These are phyloP conservation scores for Myotis myotis DNA, from an alignment of 2,797 vertebrate genomes.

Conservation along the genomic window DNA sequence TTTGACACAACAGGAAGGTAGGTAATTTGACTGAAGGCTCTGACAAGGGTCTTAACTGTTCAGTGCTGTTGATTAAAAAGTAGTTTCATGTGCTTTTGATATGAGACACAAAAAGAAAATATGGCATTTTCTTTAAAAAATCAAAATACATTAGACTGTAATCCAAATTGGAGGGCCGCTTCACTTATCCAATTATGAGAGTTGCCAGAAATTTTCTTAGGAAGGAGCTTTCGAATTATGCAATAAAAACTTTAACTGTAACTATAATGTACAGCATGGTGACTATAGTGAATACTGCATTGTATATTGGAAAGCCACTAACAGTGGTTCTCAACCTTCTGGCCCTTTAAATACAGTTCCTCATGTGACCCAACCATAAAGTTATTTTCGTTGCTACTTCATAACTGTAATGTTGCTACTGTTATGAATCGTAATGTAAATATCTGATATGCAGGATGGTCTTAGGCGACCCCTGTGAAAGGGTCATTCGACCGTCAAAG, in stretches of 20 bases:
- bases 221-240: conserved; percentile 24
- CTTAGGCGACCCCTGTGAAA: too few relatives aligned
- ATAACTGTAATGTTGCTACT: too few relatives aligned
- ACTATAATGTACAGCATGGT: not conserved
- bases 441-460: too few relatives aligned
- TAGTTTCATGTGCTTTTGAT: not conserved
- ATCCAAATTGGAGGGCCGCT: not conserved
- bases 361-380: too few relatives aligned
- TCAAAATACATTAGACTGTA: not conserved
- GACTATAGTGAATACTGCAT: not conserved
- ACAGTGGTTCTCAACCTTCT: too few relatives aligned
- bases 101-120: not conserved
- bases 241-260: conserved; percentile 18
- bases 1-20: not conserved
- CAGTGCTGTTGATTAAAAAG: not conserved
- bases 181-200: not conserved
- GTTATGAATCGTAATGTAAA: too few relatives aligned
- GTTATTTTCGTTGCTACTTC: too few relatives aligned
- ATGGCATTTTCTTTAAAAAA: conserved; percentile 28
- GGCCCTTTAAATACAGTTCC: too few relatives aligned
- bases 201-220: not conserved
- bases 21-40: not conserved
- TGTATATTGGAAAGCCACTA: not conserved
- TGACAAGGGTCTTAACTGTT: not conserved
- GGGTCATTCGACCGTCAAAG: too few relatives aligned